These are phyloP conservation scores for Pygocentrus nattereri DNA, from an alignment of 2,797 vertebrate species.

Conservation along the genomic window DNA sequence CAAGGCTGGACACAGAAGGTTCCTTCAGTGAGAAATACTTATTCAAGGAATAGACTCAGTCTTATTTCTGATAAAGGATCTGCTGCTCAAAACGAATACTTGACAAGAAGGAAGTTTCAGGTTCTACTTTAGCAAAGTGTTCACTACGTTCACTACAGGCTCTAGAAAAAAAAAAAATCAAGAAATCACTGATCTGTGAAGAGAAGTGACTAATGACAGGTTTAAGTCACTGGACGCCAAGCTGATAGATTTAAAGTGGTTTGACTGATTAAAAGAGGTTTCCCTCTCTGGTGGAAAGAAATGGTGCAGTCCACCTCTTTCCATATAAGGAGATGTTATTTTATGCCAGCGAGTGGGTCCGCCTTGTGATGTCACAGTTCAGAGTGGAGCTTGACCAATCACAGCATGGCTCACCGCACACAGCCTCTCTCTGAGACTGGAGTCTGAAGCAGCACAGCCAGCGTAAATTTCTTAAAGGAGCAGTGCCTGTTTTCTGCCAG, in stretches of 20 bases:
- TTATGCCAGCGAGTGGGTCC: conserved; percentile 79
- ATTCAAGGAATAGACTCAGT: neutral
- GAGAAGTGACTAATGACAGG: neutral
- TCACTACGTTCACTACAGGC: too few species aligned
- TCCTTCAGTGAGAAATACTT: conserved; percentile 49
- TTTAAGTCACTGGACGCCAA: neutral
- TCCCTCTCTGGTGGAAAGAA: conserved; percentile 54
- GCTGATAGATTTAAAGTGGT: neutral
- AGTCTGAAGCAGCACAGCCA: conserved; percentile 67
- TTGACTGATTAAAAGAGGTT: conserved; percentile 22
- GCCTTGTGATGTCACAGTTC: conserved; percentile 74
- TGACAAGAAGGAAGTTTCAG: neutral
- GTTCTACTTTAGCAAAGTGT: neutral
- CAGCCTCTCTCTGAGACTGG: conserved; percentile 70
- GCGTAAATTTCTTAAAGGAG: conserved; percentile 76
- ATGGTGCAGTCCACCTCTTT: conserved; percentile 73
- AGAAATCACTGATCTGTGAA: neutral
- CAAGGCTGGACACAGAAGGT: conserved; percentile 32
- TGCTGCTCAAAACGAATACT: neutral
- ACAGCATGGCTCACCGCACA: conserved; percentile 63
- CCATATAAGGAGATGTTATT: conserved; percentile 88
- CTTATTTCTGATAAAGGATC: neutral
- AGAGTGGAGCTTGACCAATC: conserved; percentile 68
- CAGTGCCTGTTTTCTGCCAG: conserved; percentile 56
- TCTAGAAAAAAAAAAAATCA: neutral